A percentile compares a stretch with the other conserved stretches of the same genome.
These are phyloP conservation scores for Anastrepha ludens DNA, from an alignment of 1,140 invertebrate genomes.

Conservation along the genomic window DNA sequence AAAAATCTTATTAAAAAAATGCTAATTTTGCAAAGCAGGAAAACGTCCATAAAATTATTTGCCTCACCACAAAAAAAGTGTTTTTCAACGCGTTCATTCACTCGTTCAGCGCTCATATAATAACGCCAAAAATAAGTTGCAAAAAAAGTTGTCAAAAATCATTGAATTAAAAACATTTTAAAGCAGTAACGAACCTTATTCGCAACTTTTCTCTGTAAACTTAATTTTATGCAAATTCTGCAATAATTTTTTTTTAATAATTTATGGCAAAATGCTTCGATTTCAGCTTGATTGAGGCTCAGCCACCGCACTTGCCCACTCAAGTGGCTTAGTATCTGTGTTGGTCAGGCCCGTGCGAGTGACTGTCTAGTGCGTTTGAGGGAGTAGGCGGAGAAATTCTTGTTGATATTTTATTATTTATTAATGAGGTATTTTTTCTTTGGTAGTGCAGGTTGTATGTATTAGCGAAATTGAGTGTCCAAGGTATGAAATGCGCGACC, in stretches of 20 bases:
- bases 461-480: no score
- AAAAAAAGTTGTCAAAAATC: background rate
- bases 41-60: conserved; percentile 51
- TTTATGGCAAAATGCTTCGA: background rate
- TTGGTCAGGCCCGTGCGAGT: no score
- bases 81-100: conserved; percentile 18
- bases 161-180: background rate
- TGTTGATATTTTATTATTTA: no score
- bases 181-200: no score
- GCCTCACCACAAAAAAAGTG: conserved; percentile 7
- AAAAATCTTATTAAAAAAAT: background rate
- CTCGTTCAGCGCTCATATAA: background rate
- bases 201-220: no score
- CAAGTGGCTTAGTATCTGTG: no score
- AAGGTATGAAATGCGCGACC: no score
- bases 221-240: background rate
- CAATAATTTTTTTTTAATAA: background rate
- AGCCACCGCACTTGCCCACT: no score
- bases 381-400: no score
- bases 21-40: conserved; percentile 12
- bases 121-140: background rate
- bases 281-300: background rate
- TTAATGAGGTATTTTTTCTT: no score
- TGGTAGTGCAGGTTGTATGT: no score
- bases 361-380: no score